Percentiles rank a stretch among this genome's conserved stretches.
Conservation (phyloP, 2,888 invertebrate genomes). For the Pristionchus entomophagus region DNA sequence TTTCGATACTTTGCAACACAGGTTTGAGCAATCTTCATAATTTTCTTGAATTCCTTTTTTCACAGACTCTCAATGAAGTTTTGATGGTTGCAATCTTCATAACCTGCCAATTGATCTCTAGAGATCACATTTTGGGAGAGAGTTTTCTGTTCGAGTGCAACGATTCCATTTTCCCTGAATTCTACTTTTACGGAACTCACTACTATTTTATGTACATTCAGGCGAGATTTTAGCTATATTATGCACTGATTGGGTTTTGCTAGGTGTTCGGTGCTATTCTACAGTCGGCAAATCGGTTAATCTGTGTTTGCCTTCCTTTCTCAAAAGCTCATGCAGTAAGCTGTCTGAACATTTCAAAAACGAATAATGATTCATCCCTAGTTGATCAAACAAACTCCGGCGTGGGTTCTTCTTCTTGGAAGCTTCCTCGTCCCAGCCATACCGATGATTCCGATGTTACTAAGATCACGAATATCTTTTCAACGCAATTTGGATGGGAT, state of each 20-base stretch:
- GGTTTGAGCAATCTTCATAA: background rate
- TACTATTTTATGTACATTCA: background rate
- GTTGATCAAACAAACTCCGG: background rate
- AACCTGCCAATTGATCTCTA: background rate
- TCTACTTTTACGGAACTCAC: constrained; percentile 11
- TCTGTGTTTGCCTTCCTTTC: background rate
- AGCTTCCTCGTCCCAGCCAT: background rate
- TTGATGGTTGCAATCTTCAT: background rate
- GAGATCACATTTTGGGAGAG: background rate
- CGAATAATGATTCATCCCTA: background rate
- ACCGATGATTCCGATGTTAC: background rate
- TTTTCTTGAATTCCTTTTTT: background rate
- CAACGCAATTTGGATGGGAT: background rate
- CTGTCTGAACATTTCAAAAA: background rate
- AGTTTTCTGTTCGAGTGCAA: background rate
- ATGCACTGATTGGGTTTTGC: background rate
- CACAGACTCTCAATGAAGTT: background rate
- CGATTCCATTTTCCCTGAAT: background rate
- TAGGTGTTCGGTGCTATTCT: background rate
- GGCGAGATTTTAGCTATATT: background rate
- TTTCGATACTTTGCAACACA: background rate
- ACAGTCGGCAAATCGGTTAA: background rate
- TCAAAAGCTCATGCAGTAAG: background rate
- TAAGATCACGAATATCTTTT: background rate
- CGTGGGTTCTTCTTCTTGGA: background rate